phyloP scores from a whole-genome alignment of 2,888 invertebrate genomes.

The Gerris lacustris region DNA sequence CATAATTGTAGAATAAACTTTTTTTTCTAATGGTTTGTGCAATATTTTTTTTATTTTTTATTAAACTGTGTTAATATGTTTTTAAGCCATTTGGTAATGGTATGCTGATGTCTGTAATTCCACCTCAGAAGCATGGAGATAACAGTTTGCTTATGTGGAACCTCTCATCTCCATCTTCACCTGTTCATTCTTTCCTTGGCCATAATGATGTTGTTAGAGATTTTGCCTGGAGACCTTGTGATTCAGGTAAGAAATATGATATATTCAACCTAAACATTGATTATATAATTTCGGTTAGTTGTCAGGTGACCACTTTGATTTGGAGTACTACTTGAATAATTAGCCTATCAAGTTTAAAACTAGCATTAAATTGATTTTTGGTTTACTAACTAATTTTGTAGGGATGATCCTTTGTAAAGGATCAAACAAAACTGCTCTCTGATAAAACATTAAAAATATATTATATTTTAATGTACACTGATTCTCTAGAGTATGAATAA shows the following conservation, averaged over 20 bases:
- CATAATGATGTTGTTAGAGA: conserved; percentile 89
- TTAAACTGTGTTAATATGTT: conserved; percentile 9
- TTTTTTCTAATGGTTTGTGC: too few species aligned
- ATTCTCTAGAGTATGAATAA: too few species aligned
- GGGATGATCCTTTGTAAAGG: too few species aligned
- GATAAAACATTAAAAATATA: too few species aligned
- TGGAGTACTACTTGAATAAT: background rate
- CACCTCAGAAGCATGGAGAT: conserved; percentile 78
- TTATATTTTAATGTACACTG: too few species aligned
- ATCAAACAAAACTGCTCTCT: too few species aligned
- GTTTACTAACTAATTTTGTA: too few species aligned
- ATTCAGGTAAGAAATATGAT: background rate
- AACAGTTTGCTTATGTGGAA: conserved; percentile 71
- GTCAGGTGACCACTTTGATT: background rate
- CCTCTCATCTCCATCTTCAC: conserved; percentile 51
- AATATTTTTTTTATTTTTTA: too few species aligned
- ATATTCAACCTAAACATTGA: background rate
- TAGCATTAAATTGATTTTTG: background rate
- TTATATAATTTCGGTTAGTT: background rate
- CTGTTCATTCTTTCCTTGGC: conserved; percentile 84
- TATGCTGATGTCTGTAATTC: conserved; percentile 79
- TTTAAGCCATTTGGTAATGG: conserved; percentile 76
- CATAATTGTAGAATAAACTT: too few species aligned
- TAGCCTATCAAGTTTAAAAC: background rate
- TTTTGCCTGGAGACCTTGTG: conserved; percentile 70